Conservation (phyloP, 1,140 invertebrate species). For the Panagrolaimus sp. region DNA sequence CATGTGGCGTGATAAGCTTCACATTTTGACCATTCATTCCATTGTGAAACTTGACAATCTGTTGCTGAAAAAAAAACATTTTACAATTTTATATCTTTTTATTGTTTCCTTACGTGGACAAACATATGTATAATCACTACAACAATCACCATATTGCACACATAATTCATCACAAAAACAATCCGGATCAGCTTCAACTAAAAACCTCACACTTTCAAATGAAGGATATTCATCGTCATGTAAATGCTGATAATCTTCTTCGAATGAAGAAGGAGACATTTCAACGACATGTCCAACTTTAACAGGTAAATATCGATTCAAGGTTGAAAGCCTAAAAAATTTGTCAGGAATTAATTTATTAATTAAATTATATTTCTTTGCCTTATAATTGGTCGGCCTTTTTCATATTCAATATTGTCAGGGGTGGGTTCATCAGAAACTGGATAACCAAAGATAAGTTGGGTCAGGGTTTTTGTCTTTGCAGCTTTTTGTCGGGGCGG, state of each 20-base stretch:
- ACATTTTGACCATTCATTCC: slow-evolving; percentile 41
- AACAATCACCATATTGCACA: slow-evolving; percentile 24
- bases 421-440: neutral
- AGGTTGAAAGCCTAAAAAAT: slow-evolving; percentile 8
- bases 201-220: slow-evolving; percentile 19
- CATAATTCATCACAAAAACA: slow-evolving; percentile 28
- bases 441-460: slow-evolving; percentile 5
- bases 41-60: slow-evolving; percentile 40
- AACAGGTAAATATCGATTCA: slow-evolving; percentile 10
- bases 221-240: slow-evolving; percentile 5
- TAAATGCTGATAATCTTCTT: slow-evolving; percentile 4
- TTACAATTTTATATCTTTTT: slow-evolving; percentile 1
- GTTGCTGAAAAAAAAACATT: slow-evolving; percentile 27
- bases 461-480: neutral
- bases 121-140: slow-evolving; percentile 22
- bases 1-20: slow-evolving; percentile 24
- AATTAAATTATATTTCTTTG: neutral
- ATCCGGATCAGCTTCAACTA: slow-evolving; percentile 23
- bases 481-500: neutral
- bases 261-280: neutral
- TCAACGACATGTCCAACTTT: neutral
- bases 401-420: slow-evolving; percentile 8
- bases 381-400: slow-evolving; percentile 8
- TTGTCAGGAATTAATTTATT: neutral
- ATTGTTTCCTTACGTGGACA: slow-evolving; percentile 23